Evolutionary conservation across 2,797 vertebrate genomes (phyloP).

Genomic region (Hybognathus amarus): DNA sequence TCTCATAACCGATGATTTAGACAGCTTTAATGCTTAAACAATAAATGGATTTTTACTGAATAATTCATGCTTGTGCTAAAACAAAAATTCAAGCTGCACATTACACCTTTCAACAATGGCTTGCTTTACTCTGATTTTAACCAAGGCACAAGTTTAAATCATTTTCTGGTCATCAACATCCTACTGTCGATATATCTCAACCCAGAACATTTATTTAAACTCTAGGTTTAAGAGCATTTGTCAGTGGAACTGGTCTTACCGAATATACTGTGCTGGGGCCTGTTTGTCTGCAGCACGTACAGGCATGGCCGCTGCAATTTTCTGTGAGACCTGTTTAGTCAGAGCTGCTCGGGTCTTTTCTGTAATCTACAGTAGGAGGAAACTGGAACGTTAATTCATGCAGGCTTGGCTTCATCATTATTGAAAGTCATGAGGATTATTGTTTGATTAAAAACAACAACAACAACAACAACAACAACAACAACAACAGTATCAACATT

Average conservation of each 20-base stretch:
- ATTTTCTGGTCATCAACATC: neutral
- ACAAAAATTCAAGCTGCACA: neutral
- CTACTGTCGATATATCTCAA: neutral
- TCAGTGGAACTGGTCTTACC: slow-evolving; percentile 73
- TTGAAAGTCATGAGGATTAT: neutral
- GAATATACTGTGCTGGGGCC: slow-evolving; percentile 96
- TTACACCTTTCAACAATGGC: neutral
- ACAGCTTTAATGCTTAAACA: neutral
- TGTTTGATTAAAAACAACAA: neutral
- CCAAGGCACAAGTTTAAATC: neutral
- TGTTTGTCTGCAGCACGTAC: slow-evolving; percentile 97
- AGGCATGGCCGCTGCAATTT: slow-evolving; percentile 98
- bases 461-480: neutral
- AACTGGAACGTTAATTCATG: neutral
- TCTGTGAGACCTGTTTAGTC: slow-evolving; percentile 95
- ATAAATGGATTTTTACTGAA: neutral
- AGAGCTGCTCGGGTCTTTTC: slow-evolving; percentile 94
- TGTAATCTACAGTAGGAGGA: slow-evolving; percentile 83
- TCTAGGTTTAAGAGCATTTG: neutral
- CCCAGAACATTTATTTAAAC: neutral
- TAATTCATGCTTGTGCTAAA: neutral
- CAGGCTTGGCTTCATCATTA: neutral
- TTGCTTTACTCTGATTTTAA: neutral
- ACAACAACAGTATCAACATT: neutral
- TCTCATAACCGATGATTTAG: neutral